Percentiles rank a stretch among this genome's conserved stretches.
Evolutionary conservation across 2,888 invertebrate genomes (phyloP).

Genomic region (Noctua comes): DNA sequence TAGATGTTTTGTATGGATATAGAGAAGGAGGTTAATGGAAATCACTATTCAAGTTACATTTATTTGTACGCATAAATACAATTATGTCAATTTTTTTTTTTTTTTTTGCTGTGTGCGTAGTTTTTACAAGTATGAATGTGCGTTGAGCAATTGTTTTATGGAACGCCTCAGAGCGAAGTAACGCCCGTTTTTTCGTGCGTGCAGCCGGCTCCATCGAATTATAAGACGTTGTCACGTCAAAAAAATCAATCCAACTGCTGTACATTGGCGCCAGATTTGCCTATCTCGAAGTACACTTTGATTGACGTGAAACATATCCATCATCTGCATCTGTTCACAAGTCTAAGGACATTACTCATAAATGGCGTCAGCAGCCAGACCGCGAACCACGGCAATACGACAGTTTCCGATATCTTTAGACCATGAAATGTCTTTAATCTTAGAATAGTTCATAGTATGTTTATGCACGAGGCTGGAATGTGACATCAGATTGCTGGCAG

Average conservation of each 20-base stretch:
- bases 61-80: too few relatives aligned
- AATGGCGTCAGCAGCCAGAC: conserved; percentile 7
- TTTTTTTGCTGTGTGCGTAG: too few relatives aligned
- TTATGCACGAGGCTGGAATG: conserved; percentile 55
- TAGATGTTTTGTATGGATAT: too few relatives aligned
- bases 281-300: conserved; percentile 3
- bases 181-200: too few relatives aligned
- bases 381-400: conserved; percentile 5
- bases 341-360: conserved; percentile 31
- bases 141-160: too few relatives aligned
- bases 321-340: conserved; percentile 26
- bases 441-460: conserved; percentile 40
- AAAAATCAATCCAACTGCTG: not conserved
- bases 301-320: conserved; percentile 37
- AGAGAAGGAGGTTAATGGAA: too few relatives aligned
- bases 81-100: too few relatives aligned
- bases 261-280: conserved; percentile 20
- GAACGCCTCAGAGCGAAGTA: too few relatives aligned
- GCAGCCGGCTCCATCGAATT: too few relatives aligned
- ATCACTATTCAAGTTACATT: too few relatives aligned
- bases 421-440: conserved; percentile 53
- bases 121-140: too few relatives aligned
- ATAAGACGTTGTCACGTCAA: too few relatives aligned
- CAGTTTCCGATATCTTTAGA: conserved; percentile 33
- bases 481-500: conserved; percentile 24